Evolutionary conservation across 2,113 vertebrate species (phyloP).

Genomic region (Ibidorhyncha struthersii): DNA sequence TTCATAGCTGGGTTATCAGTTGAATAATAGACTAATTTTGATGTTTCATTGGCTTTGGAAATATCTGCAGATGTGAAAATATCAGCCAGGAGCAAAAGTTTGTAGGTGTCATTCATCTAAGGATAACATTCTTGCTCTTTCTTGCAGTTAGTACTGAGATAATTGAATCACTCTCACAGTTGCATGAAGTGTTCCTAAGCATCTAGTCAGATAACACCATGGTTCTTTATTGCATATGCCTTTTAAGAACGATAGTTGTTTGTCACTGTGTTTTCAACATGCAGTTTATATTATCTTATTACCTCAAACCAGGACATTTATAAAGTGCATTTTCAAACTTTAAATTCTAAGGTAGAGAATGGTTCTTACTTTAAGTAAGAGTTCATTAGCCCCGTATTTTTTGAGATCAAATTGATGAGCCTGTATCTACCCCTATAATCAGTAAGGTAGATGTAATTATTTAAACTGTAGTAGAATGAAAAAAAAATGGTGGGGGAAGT

Average conservation of each 20-base stretch:
- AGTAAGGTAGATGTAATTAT: background rate
- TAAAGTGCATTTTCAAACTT: background rate
- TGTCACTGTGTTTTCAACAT: background rate
- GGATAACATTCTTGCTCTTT: background rate
- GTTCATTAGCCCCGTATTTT: background rate
- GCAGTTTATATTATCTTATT: background rate
- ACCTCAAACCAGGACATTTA: no score
- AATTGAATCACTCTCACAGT: background rate
- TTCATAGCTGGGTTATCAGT: background rate
- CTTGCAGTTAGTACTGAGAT: background rate
- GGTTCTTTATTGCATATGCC: background rate
- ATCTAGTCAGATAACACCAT: background rate
- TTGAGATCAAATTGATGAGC: background rate
- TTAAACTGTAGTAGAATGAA: background rate
- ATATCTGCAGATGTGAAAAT: background rate
- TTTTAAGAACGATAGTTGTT: background rate
- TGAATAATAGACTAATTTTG: background rate
- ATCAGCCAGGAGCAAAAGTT: background rate
- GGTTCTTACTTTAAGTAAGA: background rate
- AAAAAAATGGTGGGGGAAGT: rapidly evolving
- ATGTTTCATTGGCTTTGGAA: background rate
- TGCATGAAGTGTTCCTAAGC: background rate
- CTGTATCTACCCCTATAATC: background rate
- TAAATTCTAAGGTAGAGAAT: background rate
- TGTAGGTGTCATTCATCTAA: background rate